Evolutionary conservation across 1,140 invertebrate genomes (phyloP).

Genomic region (Drosophila santomea): DNA sequence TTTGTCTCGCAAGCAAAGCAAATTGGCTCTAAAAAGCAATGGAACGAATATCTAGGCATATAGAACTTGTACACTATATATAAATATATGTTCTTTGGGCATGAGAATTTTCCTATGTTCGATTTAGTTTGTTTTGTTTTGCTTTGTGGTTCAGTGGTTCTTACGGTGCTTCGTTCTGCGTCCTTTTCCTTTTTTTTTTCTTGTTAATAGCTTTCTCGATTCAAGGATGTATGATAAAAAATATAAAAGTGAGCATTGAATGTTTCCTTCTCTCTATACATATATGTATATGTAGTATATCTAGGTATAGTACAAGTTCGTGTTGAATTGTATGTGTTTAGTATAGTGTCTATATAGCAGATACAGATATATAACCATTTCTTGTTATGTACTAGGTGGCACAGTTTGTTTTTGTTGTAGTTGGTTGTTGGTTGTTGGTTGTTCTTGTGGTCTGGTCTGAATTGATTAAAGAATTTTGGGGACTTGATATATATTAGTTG

Average conservation of each 20-base stretch:
- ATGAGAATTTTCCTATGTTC: slow-evolving; percentile 32
- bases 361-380: slow-evolving; percentile 78
- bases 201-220: slow-evolving; percentile 38
- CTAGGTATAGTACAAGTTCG: slow-evolving; percentile 54
- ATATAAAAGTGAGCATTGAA: slow-evolving; percentile 80
- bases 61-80: slow-evolving; percentile 52
- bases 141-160: slow-evolving; percentile 61
- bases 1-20: slow-evolving; percentile 52
- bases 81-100: slow-evolving; percentile 43
- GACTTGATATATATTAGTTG: slow-evolving; percentile 30
- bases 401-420: slow-evolving; percentile 72
- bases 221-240: slow-evolving; percentile 73
- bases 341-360: slow-evolving; percentile 55
- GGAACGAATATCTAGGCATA: slow-evolving; percentile 30
- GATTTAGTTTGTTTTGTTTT: slow-evolving; percentile 32
- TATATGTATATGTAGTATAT: slow-evolving; percentile 25
- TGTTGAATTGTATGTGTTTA: slow-evolving; percentile 45
- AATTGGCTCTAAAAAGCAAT: slow-evolving; percentile 45
- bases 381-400: slow-evolving; percentile 82
- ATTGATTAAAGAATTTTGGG: slow-evolving; percentile 16
- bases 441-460: slow-evolving; percentile 56
- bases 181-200: slow-evolving; percentile 8
- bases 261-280: slow-evolving; percentile 43
- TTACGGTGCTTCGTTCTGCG: slow-evolving; percentile 66
- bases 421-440: slow-evolving; percentile 48